A percentile compares a stretch with the other conserved stretches of the same genome.
phyloP scores from a whole-genome alignment of 30 jellyfish, hydroid and myxozoan genomes.

The Pseudorhiza aurosa region DNA sequence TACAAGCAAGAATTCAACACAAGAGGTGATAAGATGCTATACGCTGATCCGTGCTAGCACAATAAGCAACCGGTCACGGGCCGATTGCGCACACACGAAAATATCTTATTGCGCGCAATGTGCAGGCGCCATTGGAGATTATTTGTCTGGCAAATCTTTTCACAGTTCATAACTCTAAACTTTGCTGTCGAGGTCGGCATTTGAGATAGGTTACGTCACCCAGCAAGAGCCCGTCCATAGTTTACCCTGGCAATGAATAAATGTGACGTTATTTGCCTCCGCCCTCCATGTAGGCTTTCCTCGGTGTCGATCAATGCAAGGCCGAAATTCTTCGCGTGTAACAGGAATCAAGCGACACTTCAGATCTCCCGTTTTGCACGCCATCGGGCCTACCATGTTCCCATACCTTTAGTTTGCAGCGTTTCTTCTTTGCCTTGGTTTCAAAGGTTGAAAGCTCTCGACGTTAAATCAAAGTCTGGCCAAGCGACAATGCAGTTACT shows the following conservation, averaged over 20 bases:
- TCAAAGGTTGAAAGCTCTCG: too few species aligned
- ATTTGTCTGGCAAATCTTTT: conserved; percentile 66
- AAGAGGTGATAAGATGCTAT: conserved; percentile 22
- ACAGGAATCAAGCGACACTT: too few species aligned
- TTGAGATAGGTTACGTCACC: conserved; percentile 34
- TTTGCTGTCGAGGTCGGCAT: conserved; percentile 44
- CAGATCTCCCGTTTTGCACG: too few species aligned
- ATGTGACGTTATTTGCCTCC: conserved; percentile 29
- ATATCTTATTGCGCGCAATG: conserved; percentile 43
- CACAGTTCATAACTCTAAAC: conserved; percentile 64
- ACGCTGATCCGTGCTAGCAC: conserved; percentile 25
- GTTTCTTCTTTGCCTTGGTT: too few species aligned
- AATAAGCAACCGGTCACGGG: conserved; percentile 39
- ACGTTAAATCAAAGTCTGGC: too few species aligned
- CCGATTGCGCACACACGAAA: conserved; percentile 48
- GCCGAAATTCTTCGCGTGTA: too few species aligned
- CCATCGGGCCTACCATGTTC: too few species aligned
- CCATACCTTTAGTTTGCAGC: too few species aligned
- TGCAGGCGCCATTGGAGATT: conserved; percentile 68
- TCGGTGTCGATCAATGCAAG: too few species aligned
- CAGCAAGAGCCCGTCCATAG: conserved; percentile 30
- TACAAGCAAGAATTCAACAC: conserved; percentile 34
- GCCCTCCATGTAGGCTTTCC: too few species aligned
- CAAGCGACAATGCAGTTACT: too few species aligned
- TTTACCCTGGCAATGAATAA: conserved; percentile 10